Base-by-base conservation (phyloP, 1,140 invertebrate genomes). In the Drosophila pseudoananassae region DNA sequence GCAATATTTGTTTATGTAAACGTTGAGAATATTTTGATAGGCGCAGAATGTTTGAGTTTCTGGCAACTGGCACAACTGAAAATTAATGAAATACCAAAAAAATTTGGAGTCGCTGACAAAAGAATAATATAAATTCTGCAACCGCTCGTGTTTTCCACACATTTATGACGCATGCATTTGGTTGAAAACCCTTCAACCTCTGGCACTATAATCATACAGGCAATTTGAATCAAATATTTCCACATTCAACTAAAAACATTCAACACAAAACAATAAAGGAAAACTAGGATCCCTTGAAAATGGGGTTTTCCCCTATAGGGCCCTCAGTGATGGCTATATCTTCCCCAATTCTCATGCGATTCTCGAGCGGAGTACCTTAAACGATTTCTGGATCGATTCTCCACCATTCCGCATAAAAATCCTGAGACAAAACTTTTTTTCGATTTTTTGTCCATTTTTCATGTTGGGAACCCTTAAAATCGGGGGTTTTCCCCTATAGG, bases 1-100 rank as follows among this genome's bases (percentile, higher is more conserved):
- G 54, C 61, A 14, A 23, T 66, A 57, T 84, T 83, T 84, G 64
- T 36, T 47, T 78, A 75, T 87, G 82, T 43, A 82, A 82, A 82
- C 78, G 6, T 20, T 4, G 8, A 53, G 40, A 53, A 52, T 38
- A 36, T 55, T 81, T 56, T 64, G 75, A 75, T 54, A 27, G 36
- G 45, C 20, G 40, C 33, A 57, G 58, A 65, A 58, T 66, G 50
- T 59, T 46, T 20, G 36, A 15, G 31, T 31, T 15, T 55, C 10
- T 12, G 31, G 29, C 59, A 54, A 59, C 75, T 76, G 54, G 59
- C 66, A 68, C 50, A 66, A 54, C 54, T 54, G 17, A 45, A 65
- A 53, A 25, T 33, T 9, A 56, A 51, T 65, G 29, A 36, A 54
- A 43, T 20, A 20, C 20, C 20, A 29, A 51, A 43, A 51, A 40